Evolutionary conservation across 2,888 invertebrate species (phyloP).

Genomic region (Mythimna albipuncta): DNA sequence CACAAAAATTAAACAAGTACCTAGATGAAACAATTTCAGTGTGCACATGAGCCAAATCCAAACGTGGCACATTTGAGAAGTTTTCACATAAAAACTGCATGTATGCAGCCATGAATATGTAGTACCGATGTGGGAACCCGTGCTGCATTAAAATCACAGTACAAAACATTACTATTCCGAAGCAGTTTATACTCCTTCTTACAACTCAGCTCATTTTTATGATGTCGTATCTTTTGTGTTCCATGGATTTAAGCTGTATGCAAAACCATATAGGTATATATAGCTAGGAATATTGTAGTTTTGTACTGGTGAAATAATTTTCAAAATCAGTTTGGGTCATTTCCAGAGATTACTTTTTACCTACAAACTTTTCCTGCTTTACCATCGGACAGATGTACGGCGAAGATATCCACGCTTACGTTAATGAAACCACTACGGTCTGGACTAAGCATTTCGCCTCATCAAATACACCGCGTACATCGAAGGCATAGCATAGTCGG

Average conservation of each 20-base stretch:
- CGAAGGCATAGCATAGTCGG: too few relatives aligned
- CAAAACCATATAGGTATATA: not conserved
- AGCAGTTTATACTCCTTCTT: constrained; percentile 41
- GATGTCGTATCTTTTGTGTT: constrained; percentile 40
- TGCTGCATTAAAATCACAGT: constrained; percentile 37
- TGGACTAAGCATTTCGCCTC: too few relatives aligned
- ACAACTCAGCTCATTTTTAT: constrained; percentile 44
- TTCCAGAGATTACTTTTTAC: too few relatives aligned
- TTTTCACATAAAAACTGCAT: constrained; percentile 49
- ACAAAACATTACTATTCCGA: constrained; percentile 33
- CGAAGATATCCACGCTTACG: too few relatives aligned
- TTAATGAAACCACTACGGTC: too few relatives aligned
- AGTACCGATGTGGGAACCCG: constrained; percentile 12
- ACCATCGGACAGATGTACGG: too few relatives aligned
- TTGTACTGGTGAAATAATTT: too few relatives aligned
- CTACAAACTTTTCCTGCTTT: too few relatives aligned
- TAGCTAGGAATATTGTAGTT: not conserved
- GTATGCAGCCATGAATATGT: constrained; percentile 38
- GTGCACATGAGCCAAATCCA: constrained; percentile 37
- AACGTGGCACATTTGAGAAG: constrained; percentile 29
- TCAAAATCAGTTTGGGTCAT: too few relatives aligned
- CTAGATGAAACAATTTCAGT: constrained; percentile 15
- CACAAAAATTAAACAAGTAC: not conserved
- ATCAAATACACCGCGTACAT: too few relatives aligned
- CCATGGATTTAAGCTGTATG: constrained; percentile 2